phyloP scores from a whole-genome alignment of 2,113 vertebrate species.

The Hipposideros armiger region DNA sequence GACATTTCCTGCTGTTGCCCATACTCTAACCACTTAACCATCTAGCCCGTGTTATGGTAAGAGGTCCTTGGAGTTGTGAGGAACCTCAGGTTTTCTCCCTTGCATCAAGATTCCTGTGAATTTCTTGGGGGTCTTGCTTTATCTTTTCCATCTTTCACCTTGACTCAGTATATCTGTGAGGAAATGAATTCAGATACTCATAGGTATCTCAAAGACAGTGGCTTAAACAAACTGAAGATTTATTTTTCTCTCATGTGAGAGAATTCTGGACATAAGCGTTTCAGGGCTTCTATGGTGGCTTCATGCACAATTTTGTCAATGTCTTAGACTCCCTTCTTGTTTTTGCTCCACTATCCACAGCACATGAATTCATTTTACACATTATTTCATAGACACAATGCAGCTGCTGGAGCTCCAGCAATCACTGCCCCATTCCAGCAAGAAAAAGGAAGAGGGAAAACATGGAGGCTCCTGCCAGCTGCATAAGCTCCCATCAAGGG shows the following conservation, averaged over 20 bases:
- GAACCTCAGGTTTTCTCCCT: background rate
- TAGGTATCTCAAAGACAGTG: background rate
- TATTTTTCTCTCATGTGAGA: background rate
- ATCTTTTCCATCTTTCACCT: background rate
- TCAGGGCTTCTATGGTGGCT: background rate
- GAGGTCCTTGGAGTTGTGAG: background rate
- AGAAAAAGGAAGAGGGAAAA: background rate
- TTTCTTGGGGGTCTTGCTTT: background rate
- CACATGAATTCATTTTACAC: background rate
- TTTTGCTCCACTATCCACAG: background rate
- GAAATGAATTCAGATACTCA: background rate
- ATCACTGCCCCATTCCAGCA: background rate
- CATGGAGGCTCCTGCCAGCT: background rate
- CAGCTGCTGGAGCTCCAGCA: background rate
- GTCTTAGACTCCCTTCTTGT: background rate
- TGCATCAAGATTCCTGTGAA: background rate
- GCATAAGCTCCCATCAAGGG: background rate
- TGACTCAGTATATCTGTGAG: background rate
- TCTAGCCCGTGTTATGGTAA: background rate
- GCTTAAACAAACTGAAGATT: background rate
- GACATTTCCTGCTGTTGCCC: background rate
- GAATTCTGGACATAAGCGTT: background rate
- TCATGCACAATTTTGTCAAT: background rate
- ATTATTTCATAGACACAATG: background rate
- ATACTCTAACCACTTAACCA: background rate